Evolutionary conservation across 2,113 vertebrate genomes (phyloP).

Genomic region (Muntiacus muntjak): DNA sequence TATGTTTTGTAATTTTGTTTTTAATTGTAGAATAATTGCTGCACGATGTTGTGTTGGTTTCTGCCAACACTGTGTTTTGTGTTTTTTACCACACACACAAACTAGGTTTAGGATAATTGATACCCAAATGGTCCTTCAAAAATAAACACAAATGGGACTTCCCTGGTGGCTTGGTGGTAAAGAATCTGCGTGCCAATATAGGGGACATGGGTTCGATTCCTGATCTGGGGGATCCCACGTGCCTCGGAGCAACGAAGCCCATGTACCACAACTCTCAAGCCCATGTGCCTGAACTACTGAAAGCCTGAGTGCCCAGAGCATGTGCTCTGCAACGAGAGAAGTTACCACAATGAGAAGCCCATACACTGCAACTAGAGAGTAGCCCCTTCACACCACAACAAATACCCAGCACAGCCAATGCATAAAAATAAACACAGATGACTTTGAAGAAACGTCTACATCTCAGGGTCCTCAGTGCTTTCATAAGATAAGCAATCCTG

Average conservation of each 20-base stretch:
- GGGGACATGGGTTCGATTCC: neutral
- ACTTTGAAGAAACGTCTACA: neutral
- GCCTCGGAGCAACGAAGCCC: neutral
- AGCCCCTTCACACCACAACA: fast-evolving
- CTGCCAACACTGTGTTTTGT: neutral
- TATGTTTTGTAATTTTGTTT: neutral
- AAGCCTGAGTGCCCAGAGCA: neutral
- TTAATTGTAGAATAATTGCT: neutral
- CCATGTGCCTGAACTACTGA: neutral
- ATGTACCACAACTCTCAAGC: neutral
- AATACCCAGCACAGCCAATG: neutral
- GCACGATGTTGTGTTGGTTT: neutral
- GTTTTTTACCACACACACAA: neutral
- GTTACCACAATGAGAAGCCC: neutral
- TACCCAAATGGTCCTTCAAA: neutral
- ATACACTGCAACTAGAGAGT: neutral
- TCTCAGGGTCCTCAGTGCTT: neutral
- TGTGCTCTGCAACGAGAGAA: neutral
- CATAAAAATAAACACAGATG: neutral
- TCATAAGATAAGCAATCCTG: neutral
- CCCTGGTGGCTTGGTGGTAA: neutral
- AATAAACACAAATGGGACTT: neutral
- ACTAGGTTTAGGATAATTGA: neutral
- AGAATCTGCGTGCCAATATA: neutral
- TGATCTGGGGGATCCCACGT: neutral